These are phyloP conservation scores for Holothuria leucospilota DNA, from an alignment of 53 echinoderm and acorn worm genomes.

Conservation along the genomic window DNA sequence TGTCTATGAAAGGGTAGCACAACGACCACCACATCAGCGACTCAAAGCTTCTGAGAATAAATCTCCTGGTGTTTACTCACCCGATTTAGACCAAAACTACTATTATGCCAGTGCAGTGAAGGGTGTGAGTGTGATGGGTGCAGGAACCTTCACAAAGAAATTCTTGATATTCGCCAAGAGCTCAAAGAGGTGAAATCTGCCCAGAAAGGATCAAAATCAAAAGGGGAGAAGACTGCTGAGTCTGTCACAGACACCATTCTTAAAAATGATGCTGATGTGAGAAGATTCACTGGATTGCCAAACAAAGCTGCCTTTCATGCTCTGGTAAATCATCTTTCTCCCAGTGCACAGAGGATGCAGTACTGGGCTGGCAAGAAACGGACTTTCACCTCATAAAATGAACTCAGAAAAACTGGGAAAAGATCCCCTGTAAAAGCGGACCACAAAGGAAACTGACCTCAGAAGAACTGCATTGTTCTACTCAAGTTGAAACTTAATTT, in stretches of 20 bases:
- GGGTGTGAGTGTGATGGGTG: too few species aligned
- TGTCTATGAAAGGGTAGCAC: slow-evolving; percentile 2
- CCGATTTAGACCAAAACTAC: too few species aligned
- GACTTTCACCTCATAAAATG: not conserved
- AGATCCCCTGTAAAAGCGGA: not conserved
- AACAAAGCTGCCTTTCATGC: slow-evolving; percentile 29
- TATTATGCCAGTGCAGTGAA: too few species aligned
- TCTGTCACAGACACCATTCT: not conserved
- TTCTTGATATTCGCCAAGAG: too few species aligned
- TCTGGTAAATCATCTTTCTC: slow-evolving; percentile 20
- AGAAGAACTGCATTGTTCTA: slow-evolving; percentile 36
- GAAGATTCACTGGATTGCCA: slow-evolving; percentile 37
- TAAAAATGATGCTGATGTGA: slow-evolving; percentile 28
- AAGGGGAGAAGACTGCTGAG: too few species aligned
- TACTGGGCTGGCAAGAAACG: slow-evolving; percentile 28
- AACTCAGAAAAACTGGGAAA: not conserved
- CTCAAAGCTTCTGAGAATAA: too few species aligned
- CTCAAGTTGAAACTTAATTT: slow-evolving; percentile 45
- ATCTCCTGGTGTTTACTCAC: too few species aligned
- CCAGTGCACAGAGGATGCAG: not conserved
- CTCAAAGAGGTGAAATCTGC: too few species aligned
- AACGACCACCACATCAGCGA: not conserved
- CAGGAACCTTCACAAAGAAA: too few species aligned
- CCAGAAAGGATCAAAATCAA: too few species aligned
- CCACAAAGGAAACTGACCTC: slow-evolving; percentile 37